Evolutionary conservation across 2,888 invertebrate genomes (phyloP).

Genomic region (Acanthosepion pharaonis): DNA sequence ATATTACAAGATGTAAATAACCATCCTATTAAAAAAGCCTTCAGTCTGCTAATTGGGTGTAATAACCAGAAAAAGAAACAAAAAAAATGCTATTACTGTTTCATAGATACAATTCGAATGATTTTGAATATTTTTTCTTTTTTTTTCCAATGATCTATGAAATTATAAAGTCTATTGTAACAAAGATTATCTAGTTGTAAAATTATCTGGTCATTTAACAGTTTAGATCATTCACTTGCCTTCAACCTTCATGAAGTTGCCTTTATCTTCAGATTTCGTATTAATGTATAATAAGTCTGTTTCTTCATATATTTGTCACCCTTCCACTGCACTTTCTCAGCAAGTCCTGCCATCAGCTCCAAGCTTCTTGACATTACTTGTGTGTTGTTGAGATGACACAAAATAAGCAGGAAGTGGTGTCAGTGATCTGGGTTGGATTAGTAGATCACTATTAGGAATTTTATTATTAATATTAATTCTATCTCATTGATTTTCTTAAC

Average conservation of each 20-base stretch:
- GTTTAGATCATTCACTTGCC: not conserved
- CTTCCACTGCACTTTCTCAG: constrained; percentile 45
- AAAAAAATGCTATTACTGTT: not conserved
- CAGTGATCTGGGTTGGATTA: not conserved
- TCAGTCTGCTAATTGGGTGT: too few species aligned
- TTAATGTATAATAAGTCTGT: not conserved
- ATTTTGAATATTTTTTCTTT: not conserved
- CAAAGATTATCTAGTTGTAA: not conserved
- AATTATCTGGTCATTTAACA: not conserved
- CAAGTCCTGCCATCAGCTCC: constrained; percentile 38
- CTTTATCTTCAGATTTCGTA: constrained; percentile 39
- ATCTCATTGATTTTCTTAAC: not conserved
- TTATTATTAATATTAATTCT: not conserved
- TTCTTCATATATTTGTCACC: constrained; percentile 38
- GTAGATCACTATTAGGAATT: not conserved
- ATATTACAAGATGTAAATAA: not conserved
- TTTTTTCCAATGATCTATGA: not conserved
- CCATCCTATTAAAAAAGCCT: not conserved
- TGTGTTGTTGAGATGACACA: constrained; percentile 3
- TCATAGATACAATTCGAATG: not conserved
- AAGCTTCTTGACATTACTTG: constrained; percentile 33
- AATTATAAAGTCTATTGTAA: not conserved
- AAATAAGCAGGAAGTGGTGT: constrained; percentile 33
- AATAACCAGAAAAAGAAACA: too few species aligned
- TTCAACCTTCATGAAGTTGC: constrained; percentile 40